Base-by-base conservation (phyloP, 2,888 invertebrate genomes). In the Prosapia bicincta region DNA sequence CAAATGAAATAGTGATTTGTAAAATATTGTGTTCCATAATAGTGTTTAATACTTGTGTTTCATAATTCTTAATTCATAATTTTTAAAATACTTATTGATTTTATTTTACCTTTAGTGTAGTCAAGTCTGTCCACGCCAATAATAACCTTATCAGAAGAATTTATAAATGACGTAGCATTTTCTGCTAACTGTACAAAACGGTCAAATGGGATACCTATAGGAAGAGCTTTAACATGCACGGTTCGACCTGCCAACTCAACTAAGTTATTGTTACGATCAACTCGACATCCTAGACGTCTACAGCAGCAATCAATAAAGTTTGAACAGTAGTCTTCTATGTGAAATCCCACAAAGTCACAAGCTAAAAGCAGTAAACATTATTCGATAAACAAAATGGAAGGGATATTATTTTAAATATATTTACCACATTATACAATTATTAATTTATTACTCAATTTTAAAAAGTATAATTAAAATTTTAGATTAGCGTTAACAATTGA, bases 271-370 rank as follows among this genome's bases (percentile, higher is more conserved):
- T 82, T 82, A 3, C 85, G 80, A 79, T 85, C 85, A 23, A 85
- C 84, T 26, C 85, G 82, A 71, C 84, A 85, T 1, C 85, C 85
- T 6, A 85, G 82, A 26, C 84, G 81, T 20, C 85, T 80, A 78
- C 84, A 83, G 79, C 85, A 85, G 78, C 85, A 85, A 80, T 85
- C 85, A 76, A 85, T 82, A 79, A 86, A 86, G 79, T 85, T 85
- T 43, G 84, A 79, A 77, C 85, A 85, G 80, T 85, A 85, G 79
- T 85, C 85, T 75, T 85, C 85, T 74, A 85, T 84, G 80, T 86
- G 86, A 79, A 86, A 86, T 6, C 85, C 85, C 69, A 86, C 86
- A 81, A 87, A 84, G 76, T 87, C 87, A 81, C 86, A 85, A 6
- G 84, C 85, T 83, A 75, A 65, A 78, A 74, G 30, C 24, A 69